phyloP scores from a whole-genome alignment of 2,888 invertebrate genomes.

The Heliconius ethilla region DNA sequence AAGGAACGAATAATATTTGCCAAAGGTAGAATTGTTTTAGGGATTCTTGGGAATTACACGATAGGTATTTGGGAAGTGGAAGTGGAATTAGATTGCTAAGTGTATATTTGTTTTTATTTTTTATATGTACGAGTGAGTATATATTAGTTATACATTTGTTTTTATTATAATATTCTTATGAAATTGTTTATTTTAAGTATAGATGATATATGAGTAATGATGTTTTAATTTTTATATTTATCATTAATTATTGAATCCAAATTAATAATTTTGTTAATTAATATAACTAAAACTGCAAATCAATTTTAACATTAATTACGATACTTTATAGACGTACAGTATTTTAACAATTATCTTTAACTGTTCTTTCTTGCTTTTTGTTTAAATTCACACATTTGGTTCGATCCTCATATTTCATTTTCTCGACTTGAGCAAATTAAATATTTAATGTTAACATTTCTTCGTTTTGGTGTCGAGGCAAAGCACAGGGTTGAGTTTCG shows the following conservation, averaged over 20 bases:
- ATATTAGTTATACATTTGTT: background rate
- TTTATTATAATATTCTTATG: background rate
- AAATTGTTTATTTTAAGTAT: background rate
- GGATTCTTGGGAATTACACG: background rate
- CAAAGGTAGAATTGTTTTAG: background rate
- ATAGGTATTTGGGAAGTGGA: background rate
- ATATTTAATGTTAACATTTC: no score
- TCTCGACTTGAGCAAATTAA: no score
- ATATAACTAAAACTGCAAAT: background rate
- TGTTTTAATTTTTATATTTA: background rate
- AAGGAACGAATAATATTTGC: background rate
- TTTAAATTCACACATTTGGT: background rate
- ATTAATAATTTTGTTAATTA: background rate
- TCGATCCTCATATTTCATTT: no score
- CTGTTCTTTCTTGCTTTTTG: background rate
- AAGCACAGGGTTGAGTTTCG: no score
- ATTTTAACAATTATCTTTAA: background rate
- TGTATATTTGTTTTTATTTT: no score
- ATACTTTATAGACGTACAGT: background rate
- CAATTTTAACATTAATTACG: no score
- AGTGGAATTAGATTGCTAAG: no score
- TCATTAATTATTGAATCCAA: background rate
- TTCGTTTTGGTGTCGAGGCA: no score
- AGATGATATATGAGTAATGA: background rate
- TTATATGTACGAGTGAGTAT: no score